Evolutionary conservation across 2,888 invertebrate species (phyloP).

Genomic region (Noctua comes): DNA sequence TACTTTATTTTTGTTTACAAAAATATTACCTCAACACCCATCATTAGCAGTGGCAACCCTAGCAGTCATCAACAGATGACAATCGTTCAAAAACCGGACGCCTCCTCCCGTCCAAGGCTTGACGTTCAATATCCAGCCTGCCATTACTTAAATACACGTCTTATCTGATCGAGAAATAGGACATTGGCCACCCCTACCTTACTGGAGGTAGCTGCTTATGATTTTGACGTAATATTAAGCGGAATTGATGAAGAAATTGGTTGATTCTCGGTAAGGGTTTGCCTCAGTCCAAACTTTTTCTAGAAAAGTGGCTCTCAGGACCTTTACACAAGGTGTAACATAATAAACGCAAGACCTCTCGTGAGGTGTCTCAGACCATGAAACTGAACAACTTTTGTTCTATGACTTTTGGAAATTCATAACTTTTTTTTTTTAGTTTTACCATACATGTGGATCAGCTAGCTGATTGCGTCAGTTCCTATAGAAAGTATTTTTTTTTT

Average conservation of each 20-base stretch:
- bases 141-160: slow-evolving; percentile 64
- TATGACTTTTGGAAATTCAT: no score
- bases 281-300: not conserved
- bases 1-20: not conserved
- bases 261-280: not conserved
- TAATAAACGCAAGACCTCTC: no score
- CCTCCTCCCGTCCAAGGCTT: slow-evolving; percentile 70
- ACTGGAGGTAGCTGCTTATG: not conserved
- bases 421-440: no score
- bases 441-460: no score
- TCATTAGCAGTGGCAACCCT: slow-evolving; percentile 75
- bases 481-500: no score
- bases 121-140: slow-evolving; percentile 85
- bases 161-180: slow-evolving; percentile 66
- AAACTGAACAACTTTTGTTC: no score
- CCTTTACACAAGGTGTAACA: no score
- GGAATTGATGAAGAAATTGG: not conserved
- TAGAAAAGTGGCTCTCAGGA: no score
- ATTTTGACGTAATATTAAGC: not conserved
- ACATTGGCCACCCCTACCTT: slow-evolving; percentile 51
- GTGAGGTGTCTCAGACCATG: no score
- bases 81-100: slow-evolving; percentile 87
- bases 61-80: slow-evolving; percentile 84
- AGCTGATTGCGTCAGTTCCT: no score
- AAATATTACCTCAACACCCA: not conserved